Evolutionary conservation across 1,140 invertebrate genomes (phyloP), one percentile per base, ranked within the genome.

Genomic region (Drosophila persimilis): DNA sequence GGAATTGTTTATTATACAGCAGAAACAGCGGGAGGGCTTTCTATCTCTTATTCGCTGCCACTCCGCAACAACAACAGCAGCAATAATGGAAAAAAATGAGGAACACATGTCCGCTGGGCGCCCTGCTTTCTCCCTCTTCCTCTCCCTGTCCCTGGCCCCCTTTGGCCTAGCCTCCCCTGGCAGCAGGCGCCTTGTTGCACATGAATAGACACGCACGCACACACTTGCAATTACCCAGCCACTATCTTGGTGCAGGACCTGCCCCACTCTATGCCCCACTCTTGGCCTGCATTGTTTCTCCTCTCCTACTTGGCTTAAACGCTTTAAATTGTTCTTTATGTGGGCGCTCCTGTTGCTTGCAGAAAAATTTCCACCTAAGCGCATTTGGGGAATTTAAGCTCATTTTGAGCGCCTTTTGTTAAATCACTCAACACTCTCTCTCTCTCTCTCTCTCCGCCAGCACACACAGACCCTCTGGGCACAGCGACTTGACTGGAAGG

Each of bases 141-240:
- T 17, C 17, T 0, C 17, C 17, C 17, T 17, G 17, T 17, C 17
- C 17, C 17, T 17, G 17, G 2, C 35, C 41, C 24, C 4, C 24
- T 58, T 57, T 56, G 48, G 53, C 59, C 54, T 41, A 51, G 43
- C 9, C 57, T 51, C 43, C 31, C 6, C 52, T 45, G 63, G 59
- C 73, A 73, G 70, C 56, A 67, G 73, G 73, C 63, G 70, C 73
- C 58, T 67, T 77, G 69, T 76, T 76, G 73, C 73, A 77, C 70
- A 73, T 74, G 71, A 74, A 71, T 63, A 71, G 59, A 74, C 73
- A 67, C 58, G 35, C 63, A 55, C 57, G 50, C 48, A 60, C 44
- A 53, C 31, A 55, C 65, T 17, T n/a, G 43, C 44, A 62, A 43
- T 51, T n/a, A 24, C 5, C 26, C 3, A 15, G 31, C n/a, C 9